These are phyloP conservation scores for Drosophila parvula DNA, from an alignment of 1,140 invertebrate genomes.

Conservation along the genomic window DNA sequence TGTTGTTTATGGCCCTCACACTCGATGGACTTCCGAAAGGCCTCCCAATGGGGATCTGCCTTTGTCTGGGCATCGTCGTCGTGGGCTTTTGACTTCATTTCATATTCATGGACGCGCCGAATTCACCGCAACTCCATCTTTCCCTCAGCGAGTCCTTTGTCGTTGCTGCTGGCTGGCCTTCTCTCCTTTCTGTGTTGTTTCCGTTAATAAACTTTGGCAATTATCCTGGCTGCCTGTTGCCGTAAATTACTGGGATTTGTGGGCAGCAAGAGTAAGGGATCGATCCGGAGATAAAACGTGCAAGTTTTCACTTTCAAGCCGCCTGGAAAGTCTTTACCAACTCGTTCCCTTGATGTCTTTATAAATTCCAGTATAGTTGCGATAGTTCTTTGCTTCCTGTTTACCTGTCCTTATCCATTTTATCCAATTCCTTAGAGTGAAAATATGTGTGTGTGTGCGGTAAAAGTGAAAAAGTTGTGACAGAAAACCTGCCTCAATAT, in stretches of 20 bases:
- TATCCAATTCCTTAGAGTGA: constrained; percentile 52
- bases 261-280: constrained; percentile 2
- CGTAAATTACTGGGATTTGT: constrained; percentile 49
- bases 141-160: constrained; percentile 21
- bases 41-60: constrained; percentile 14
- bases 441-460: constrained; percentile 14
- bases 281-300: constrained; percentile 2
- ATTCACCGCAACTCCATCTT: constrained; percentile 60
- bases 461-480: constrained; percentile 68
- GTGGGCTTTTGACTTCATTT: constrained; percentile 57
- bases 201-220: constrained; percentile 79
- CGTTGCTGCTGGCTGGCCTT: too few relatives aligned
- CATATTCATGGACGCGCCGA: constrained; percentile 73
- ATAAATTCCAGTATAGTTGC: constrained; percentile 17
- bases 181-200: constrained; percentile 37
- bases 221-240: constrained; percentile 74
- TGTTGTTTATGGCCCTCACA: constrained; percentile 70
- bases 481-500: constrained; percentile 72
- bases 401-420: constrained; percentile 24
- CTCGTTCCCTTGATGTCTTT: constrained; percentile 6
- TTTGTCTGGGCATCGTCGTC: constrained; percentile 25
- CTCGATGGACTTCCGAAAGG: constrained; percentile 9
- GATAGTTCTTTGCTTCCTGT: constrained; percentile 10
- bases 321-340: background rate
- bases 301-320: constrained; percentile 29